Evolutionary conservation across 64 coral and sea anemone genomes (phyloP), one percentile per base, ranked within the genome.

Genomic region (Stichodactyla helianthus): DNA sequence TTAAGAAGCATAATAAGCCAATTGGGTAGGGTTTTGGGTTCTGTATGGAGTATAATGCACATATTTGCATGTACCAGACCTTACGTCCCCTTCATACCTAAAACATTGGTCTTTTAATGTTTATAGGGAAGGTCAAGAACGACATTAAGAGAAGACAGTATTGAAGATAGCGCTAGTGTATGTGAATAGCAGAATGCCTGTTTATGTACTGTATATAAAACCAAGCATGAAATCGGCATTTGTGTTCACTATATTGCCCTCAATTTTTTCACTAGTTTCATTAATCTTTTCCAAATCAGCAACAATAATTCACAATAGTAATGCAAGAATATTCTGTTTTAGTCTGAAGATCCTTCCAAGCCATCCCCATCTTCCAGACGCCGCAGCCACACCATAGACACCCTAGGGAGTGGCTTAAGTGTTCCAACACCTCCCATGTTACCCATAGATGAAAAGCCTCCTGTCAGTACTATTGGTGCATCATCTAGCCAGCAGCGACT

Each of bases 341-440:
- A 74, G 68, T 27, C 23, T 19, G 68, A 74, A 27, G 68, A 74
- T 25, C 26, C n/a, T 13, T 74, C 68, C 17, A 74, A 23, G 64
- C 85, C 79, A 14, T 88, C 86, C 14, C 86, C 91, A 55, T 89
- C 88, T 35, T 79, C 85, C 7, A 82, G 82, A 81, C 61, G 55
- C 5, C 54, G 81, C 54, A 93, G 94, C 59, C 88, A 88, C 10
- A 93, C 88, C 10, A 87, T 92, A 82, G 86, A 82, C 56, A 90
- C 92, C 54, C 44, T 92, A 77, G 83, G 86, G 63, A 77, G 14
- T 60, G 35, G 79, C 17, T 50, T 51, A 18, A 77, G 14, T 60
- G 22, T 68, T 31, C 54, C 57, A 18, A 93, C 88, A 1, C 79
- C 85, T 52, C 90, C 90, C 10, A 87, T 89, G 67, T 89, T 90